Percentiles rank a stretch among this genome's conserved stretches.
phyloP scores from a whole-genome alignment of 2,113 vertebrate genomes.

The Lagopus leucura region DNA sequence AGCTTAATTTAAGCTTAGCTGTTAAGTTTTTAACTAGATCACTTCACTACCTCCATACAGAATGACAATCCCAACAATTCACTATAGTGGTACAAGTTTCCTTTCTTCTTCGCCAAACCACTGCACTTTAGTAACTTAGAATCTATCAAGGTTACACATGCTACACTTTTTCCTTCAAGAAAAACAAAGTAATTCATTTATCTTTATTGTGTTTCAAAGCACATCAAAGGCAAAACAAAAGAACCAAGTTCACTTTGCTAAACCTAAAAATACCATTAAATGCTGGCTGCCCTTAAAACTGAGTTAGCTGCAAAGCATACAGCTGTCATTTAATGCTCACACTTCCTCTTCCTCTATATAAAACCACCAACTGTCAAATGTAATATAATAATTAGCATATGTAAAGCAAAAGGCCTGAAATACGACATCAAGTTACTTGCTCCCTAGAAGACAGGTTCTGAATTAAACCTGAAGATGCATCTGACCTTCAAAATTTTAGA shows the following conservation, averaged over 20 bases:
- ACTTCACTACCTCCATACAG: neutral
- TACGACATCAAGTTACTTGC: conserved; percentile 75
- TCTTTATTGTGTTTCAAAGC: neutral
- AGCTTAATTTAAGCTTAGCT: neutral
- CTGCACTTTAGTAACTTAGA: neutral
- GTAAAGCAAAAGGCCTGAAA: conserved; percentile 73
- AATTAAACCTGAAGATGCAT: conserved; percentile 60
- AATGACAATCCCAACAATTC: neutral
- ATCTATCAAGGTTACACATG: neutral
- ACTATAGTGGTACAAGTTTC: neutral
- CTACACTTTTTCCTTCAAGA: neutral
- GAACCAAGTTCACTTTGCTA: neutral
- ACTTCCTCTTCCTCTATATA: conserved; percentile 55
- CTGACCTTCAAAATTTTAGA: conserved; percentile 57
- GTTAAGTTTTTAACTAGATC: neutral
- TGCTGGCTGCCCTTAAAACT: conserved; percentile 47
- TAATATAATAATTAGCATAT: conserved; percentile 78
- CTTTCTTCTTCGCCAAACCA: neutral
- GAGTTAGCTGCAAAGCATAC: conserved; percentile 74
- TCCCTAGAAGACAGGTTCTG: conserved; percentile 59
- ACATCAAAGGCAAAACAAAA: neutral
- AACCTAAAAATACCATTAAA: neutral
- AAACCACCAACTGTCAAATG: conserved; percentile 75
- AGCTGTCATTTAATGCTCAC: conserved; percentile 70
- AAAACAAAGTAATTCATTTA: neutral